Conservation (phyloP, 1,140 invertebrate genomes). For the Macrostomum lignano region DNA sequence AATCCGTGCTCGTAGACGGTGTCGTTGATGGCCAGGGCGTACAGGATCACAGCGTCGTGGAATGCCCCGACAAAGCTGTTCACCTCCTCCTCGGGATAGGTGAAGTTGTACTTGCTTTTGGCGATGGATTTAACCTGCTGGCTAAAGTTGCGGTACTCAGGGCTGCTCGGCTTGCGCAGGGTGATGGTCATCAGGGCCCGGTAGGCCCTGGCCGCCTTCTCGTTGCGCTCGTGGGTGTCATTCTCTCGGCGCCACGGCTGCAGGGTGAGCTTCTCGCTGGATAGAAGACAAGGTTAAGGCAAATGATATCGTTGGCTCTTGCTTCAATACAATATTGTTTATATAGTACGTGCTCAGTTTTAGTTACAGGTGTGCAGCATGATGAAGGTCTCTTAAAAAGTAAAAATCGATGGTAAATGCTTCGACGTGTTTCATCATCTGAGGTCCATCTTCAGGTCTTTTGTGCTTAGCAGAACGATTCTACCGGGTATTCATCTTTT, state of each 20-base stretch:
- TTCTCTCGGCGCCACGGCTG: constrained; percentile 51
- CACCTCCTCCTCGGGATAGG: constrained; percentile 26
- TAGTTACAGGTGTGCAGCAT: too few species aligned
- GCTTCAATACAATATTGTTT: too few species aligned
- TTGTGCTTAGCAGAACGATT: too few species aligned
- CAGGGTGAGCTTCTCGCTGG: constrained; percentile 26
- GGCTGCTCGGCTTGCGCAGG: constrained; percentile 40
- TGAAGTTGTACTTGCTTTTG: constrained; percentile 41
- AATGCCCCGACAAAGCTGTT: constrained; percentile 49
- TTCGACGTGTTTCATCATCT: too few species aligned
- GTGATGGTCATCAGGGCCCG: constrained; percentile 67
- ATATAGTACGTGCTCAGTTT: too few species aligned
- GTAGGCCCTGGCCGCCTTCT: constrained; percentile 52
- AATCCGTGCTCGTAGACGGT: constrained; percentile 42
- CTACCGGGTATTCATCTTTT: too few species aligned
- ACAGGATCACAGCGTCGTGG: constrained; percentile 55
- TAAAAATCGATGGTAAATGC: too few species aligned
- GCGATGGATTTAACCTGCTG: constrained; percentile 47
- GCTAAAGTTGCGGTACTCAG: constrained; percentile 34
- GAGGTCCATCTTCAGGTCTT: too few species aligned
- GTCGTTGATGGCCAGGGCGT: constrained; percentile 60
- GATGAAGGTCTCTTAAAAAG: too few species aligned
- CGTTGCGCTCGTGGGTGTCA: constrained; percentile 39
- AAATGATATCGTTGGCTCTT: too few species aligned
- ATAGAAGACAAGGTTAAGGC: too few species aligned